These are phyloP conservation scores for Turritopsis dohrnii DNA, from an alignment of 30 jellyfish, hydroid and myxozoan species.

Conservation along the genomic window DNA sequence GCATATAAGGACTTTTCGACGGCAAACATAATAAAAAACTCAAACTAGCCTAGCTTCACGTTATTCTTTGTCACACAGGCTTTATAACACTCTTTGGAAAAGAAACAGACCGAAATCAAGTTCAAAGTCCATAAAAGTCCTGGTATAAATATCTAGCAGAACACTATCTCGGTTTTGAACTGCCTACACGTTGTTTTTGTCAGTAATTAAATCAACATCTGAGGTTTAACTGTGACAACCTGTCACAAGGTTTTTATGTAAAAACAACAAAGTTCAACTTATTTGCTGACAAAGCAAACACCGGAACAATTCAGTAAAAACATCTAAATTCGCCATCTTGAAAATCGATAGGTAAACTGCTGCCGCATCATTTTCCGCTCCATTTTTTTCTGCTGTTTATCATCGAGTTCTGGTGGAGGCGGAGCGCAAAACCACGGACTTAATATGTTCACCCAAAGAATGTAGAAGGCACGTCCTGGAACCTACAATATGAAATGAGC, in stretches of 20 bases:
- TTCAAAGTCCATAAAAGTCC: no score
- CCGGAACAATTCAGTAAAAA: neutral
- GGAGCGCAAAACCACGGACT: conserved; percentile 94
- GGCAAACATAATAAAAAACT: no score
- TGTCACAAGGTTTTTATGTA: neutral
- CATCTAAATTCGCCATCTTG: no score
- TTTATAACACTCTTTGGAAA: no score
- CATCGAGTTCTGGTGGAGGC: conserved; percentile 82
- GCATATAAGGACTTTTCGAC: no score
- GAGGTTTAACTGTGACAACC: neutral
- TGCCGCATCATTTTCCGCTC: conserved; percentile 73
- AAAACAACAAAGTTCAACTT: neutral
- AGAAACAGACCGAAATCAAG: no score
- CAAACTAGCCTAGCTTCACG: no score
- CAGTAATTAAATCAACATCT: neutral
- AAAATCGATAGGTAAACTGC: neutral
- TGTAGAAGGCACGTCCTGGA: conserved; percentile 71
- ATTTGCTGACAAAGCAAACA: neutral
- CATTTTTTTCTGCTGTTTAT: conserved; percentile 65
- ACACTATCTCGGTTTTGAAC: no score
- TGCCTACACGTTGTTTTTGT: no score
- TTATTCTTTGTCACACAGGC: no score
- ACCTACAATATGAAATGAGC: conserved; percentile 29
- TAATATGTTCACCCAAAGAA: conserved; percentile 81
- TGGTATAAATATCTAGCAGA: no score